Percentiles rank a stretch among this genome's conserved stretches.
Conservation (phyloP, 2,113 vertebrate genomes). For the Smithornis capensis region DNA sequence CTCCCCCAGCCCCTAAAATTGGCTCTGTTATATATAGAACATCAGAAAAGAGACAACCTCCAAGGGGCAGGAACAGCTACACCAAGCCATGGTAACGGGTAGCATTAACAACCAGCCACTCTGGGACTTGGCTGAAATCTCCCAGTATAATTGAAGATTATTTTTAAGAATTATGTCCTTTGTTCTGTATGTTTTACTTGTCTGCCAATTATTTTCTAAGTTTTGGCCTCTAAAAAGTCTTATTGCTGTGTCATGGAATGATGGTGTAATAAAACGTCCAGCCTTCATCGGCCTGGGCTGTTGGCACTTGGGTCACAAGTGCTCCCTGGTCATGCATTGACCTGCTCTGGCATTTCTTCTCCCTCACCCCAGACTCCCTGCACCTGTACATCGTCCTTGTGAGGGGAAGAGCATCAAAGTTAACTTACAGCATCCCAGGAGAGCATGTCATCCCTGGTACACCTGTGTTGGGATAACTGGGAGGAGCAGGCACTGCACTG, state of each 20-base stretch:
- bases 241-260: neutral
- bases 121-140: neutral
- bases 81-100: rapidly evolving
- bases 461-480: neutral
- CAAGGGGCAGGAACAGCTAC: neutral
- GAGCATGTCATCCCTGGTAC: neutral
- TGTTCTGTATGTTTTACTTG: neutral
- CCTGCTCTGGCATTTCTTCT: neutral
- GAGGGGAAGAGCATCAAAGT: no score
- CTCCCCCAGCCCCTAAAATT: neutral
- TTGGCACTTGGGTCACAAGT: rapidly evolving
- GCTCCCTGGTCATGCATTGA: rapidly evolving
- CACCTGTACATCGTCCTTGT: rapidly evolving
- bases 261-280: neutral
- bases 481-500: neutral
- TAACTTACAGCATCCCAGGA: neutral
- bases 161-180: constrained; percentile 7
- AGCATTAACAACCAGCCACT: neutral
- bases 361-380: rapidly evolving
- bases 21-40: neutral
- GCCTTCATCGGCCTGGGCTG: neutral
- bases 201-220: neutral
- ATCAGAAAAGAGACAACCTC: neutral
- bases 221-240: neutral
- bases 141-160: neutral